These are phyloP conservation scores for Corythaixoides concolor DNA, from an alignment of 2,113 vertebrate species.

Conservation along the genomic window DNA sequence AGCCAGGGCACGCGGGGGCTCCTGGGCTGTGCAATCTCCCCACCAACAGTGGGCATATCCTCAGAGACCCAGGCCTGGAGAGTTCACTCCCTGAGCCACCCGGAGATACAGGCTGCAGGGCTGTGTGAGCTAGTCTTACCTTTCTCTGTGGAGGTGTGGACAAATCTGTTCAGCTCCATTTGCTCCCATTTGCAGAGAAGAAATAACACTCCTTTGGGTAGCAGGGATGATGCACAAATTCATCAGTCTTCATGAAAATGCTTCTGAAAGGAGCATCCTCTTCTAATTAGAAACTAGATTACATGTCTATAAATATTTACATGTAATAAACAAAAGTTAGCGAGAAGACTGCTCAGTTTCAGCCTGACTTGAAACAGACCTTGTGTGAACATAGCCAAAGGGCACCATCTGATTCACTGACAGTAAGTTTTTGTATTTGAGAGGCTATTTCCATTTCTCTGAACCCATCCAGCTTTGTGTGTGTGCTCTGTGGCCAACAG, in stretches of 20 bases:
- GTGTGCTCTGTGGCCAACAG: neutral
- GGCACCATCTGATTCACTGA: neutral
- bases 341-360: neutral
- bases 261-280: neutral
- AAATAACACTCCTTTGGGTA: neutral
- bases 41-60: neutral
- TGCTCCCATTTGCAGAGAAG: neutral
- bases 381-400: neutral
- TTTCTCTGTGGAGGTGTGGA: neutral
- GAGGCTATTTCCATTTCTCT: neutral
- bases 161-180: neutral
- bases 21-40: neutral
- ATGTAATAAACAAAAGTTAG: neutral
- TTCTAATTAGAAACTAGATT: neutral
- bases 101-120: neutral
- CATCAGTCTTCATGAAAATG: neutral
- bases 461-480: fast-evolving
- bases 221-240: neutral
- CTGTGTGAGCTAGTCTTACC: neutral
- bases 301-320: neutral
- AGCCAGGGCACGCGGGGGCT: fast-evolving
- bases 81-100: neutral
- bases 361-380: neutral
- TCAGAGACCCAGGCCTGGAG: neutral
- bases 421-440: neutral